These are phyloP conservation scores for Meandrusa payeni DNA, from an alignment of 2,888 invertebrate species.

Conservation along the genomic window DNA sequence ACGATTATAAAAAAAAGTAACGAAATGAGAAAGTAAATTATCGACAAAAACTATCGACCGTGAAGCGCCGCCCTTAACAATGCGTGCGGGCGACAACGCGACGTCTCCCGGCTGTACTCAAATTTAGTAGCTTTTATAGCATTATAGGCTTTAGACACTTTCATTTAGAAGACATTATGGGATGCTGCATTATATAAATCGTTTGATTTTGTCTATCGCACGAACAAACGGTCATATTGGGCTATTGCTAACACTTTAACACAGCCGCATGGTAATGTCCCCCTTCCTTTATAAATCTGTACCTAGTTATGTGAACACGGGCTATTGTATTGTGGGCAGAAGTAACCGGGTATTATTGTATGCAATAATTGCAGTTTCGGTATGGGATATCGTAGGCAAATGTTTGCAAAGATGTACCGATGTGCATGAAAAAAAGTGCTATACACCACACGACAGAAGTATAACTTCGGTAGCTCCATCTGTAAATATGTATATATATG, in stretches of 20 bases:
- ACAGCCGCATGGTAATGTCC: constrained; percentile 21
- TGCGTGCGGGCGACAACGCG: constrained; percentile 38
- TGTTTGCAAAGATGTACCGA: no score
- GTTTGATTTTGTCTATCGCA: constrained; percentile 24
- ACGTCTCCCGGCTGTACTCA: constrained; percentile 16
- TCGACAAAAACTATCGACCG: constrained; percentile 27
- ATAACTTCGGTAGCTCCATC: no score
- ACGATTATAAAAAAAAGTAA: constrained; percentile 9
- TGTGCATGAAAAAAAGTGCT: no score
- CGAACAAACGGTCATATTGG: constrained; percentile 25
- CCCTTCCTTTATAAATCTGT: constrained; percentile 21
- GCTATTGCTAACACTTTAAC: constrained; percentile 24
- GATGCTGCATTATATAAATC: constrained; percentile 7
- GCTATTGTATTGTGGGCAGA: constrained; percentile 8
- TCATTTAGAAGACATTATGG: neutral
- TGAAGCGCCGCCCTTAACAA: constrained; percentile 39
- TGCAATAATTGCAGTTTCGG: no score
- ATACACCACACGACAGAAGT: no score
- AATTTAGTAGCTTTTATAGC: neutral
- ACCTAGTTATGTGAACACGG: constrained; percentile 20
- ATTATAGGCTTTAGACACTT: constrained; percentile 8
- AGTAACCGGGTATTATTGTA: neutral
- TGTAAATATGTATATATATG: no score
- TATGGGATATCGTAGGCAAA: no score
- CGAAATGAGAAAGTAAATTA: constrained; percentile 8